Evolutionary conservation across 1,140 invertebrate genomes (phyloP), one percentile per base, ranked within the genome.

Genomic region (Vanessa tameamea): DNA sequence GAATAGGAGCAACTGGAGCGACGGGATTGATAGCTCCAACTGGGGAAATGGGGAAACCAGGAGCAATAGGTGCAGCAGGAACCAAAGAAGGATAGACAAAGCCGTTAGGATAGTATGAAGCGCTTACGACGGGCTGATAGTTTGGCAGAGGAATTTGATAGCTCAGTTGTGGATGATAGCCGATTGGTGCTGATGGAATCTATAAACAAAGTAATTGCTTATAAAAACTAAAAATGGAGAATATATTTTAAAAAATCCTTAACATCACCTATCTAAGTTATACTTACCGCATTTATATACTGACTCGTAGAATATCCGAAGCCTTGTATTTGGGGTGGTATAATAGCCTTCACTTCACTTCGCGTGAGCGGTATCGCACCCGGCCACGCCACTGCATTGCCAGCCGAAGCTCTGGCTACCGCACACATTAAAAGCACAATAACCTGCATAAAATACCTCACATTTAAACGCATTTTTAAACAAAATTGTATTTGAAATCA

Each of bases 231-330:
- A 48, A 48, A 63, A 61, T 61, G 2, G 50, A 75, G 47, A 71
- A 69, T 37, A 48, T 51, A 14, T 47, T 0, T 14, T 15, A 16
- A 9, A 43, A 43, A 43, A 43, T 11, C 37, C 7, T 5, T 43
- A 43, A 43, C 8, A 43, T 43, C 7, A 11, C 37, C 9, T 1
- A 57, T 9, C 9, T 69, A 53, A 23, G 15, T 63, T 59, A 2
- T 13, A 78, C 85, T 83, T 78, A 92, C 88, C 70, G 85, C 64
- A 70, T 88, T 87, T 61, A 92, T 87, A 64, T 87, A 92, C 71
- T 90, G 87, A 20, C 86, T 84, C 11, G 85, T 85, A 23, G 90
- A 87, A 67, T 87, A 92, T 7, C 82, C 87, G 14, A 87, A 84
- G 12, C 79, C 82, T 68, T 89, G 89, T 8, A 85, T 81, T 23